phyloP scores from a whole-genome alignment of 2,797 vertebrate genomes.

The Sebastes iracundus region DNA sequence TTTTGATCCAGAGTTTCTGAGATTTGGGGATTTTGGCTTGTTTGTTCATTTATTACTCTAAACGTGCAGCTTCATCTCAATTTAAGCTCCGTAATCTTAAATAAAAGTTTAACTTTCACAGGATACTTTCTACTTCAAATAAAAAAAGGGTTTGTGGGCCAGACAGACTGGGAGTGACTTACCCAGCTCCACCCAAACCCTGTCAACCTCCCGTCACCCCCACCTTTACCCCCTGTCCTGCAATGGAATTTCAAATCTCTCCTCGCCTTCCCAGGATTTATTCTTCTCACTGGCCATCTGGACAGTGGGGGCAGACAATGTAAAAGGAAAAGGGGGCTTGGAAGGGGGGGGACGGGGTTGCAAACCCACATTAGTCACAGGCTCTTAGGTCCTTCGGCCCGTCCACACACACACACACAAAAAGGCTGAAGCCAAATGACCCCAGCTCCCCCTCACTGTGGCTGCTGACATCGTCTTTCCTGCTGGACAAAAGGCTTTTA shows the following conservation, averaged over 20 bases:
- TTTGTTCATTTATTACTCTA: not conserved
- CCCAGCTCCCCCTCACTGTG: constrained; percentile 61
- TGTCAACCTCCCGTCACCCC: constrained; percentile 25
- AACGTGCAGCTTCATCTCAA: not conserved
- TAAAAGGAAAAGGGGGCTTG: constrained; percentile 57
- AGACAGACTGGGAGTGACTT: constrained; percentile 16
- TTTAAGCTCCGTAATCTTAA: not conserved
- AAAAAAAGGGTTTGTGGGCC: not conserved
- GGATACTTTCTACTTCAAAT: not conserved
- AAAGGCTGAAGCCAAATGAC: constrained; percentile 73
- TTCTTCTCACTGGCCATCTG: constrained; percentile 87
- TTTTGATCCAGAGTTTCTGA: no score
- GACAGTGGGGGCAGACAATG: constrained; percentile 85
- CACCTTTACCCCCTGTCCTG: constrained; percentile 53
- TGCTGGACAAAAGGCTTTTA: constrained; percentile 84
- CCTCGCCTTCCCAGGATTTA: constrained; percentile 79
- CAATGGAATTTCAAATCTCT: constrained; percentile 78
- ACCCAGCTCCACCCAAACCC: constrained; percentile 8
- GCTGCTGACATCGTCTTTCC: constrained; percentile 80
- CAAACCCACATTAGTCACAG: constrained; percentile 87
- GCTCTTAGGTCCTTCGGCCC: constrained; percentile 80
- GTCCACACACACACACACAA: constrained; percentile 15
- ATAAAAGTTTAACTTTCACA: not conserved
- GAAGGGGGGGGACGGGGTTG: constrained; percentile 20
- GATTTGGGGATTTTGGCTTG: no score